phyloP scores from a whole-genome alignment of 2,113 vertebrate genomes.

The Corythornis vintsioides region DNA sequence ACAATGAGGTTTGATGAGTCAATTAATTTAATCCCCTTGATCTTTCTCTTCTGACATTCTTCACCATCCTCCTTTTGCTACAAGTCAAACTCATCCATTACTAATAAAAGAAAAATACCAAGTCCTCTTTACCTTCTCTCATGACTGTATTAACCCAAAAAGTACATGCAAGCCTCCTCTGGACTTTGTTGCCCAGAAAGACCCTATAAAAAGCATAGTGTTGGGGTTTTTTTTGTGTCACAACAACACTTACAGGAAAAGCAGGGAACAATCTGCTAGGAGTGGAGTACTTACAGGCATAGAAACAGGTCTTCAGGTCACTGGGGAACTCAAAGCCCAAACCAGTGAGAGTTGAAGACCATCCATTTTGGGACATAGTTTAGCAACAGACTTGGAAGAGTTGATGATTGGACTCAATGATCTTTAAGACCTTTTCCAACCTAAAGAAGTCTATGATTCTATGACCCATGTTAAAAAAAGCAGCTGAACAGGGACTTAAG shows the following conservation, averaged over 20 bases:
- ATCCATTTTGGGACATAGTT: background rate
- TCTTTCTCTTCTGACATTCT: background rate
- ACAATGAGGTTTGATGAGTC: background rate
- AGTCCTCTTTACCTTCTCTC: background rate
- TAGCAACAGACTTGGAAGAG: too few relatives aligned
- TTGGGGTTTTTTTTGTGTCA: background rate
- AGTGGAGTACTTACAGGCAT: background rate
- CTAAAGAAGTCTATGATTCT: too few relatives aligned
- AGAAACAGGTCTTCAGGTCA: background rate
- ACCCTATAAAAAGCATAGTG: background rate
- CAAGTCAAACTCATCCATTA: background rate
- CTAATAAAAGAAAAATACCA: background rate
- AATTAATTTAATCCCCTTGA: background rate
- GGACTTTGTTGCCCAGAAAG: background rate
- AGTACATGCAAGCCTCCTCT: background rate
- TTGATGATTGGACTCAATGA: too few relatives aligned
- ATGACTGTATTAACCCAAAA: background rate
- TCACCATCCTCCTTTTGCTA: background rate
- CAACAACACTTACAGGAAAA: fast-evolving
- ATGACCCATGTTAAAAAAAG: background rate
- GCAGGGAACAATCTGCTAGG: background rate
- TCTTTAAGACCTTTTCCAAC: too few relatives aligned
- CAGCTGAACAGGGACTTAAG: background rate
- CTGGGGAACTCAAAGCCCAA: background rate
- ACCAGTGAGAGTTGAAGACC: background rate